Evolutionary conservation across 2,888 invertebrate genomes (phyloP).

Genomic region (Petrophora chlorosata): DNA sequence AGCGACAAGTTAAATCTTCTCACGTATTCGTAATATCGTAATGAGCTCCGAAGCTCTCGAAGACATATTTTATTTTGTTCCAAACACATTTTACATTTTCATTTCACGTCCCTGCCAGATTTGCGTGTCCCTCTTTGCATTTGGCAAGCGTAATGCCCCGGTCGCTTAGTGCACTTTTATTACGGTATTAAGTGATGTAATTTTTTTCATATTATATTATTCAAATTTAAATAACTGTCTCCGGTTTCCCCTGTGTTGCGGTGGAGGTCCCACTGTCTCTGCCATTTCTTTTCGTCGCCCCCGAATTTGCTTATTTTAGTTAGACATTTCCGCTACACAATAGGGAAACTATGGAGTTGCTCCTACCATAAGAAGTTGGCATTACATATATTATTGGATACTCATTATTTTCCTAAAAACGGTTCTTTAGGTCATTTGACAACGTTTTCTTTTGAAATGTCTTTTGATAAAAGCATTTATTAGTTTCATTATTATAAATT

Average conservation of each 20-base stretch:
- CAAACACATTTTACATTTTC: conserved; percentile 80
- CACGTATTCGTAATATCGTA: conserved; percentile 80
- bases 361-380: too few relatives aligned
- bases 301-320: conserved; percentile 77
- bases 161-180: conserved; percentile 85
- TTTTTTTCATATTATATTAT: conserved; percentile 85
- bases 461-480: too few relatives aligned
- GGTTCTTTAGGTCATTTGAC: too few relatives aligned
- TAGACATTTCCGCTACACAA: conserved; percentile 66
- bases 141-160: conserved; percentile 79
- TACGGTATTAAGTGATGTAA: conserved; percentile 85
- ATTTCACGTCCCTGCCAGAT: conserved; percentile 82
- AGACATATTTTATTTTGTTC: conserved; percentile 80
- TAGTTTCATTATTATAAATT: too few relatives aligned
- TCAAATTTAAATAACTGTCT: conserved; percentile 86
- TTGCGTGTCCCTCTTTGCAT: conserved; percentile 78
- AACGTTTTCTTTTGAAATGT: too few relatives aligned
- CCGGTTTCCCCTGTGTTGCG: conserved; percentile 80
- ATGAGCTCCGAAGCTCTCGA: conserved; percentile 73
- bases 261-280: conserved; percentile 70
- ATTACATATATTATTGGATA: too few relatives aligned
- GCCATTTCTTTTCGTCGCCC: conserved; percentile 77
- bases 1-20: conserved; percentile 72
- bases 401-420: too few relatives aligned
- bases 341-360: conserved; percentile 48